These are phyloP conservation scores for Heloderma charlesbogerti DNA, from an alignment of 2,113 vertebrate genomes.

Conservation along the genomic window DNA sequence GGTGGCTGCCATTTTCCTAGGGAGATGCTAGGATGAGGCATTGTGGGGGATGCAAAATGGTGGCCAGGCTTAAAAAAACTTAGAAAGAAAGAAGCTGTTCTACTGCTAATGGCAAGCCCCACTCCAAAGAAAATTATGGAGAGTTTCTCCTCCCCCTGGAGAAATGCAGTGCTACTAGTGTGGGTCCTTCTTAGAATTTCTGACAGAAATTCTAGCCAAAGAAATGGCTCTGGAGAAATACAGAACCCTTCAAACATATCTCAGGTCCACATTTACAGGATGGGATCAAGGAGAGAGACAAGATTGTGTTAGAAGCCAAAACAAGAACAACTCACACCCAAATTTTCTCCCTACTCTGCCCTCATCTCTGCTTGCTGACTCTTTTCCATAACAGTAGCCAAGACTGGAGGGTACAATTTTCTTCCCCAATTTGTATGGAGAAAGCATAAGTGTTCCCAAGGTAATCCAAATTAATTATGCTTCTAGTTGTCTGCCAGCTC, in stretches of 20 bases:
- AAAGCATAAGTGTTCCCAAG: slow-evolving; percentile 12
- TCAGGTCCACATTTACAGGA: not conserved
- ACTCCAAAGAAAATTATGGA: not conserved
- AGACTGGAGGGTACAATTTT: not conserved
- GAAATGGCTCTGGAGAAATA: not conserved
- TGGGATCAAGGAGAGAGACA: too few species aligned
- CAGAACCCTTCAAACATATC: not conserved
- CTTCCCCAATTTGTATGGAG: slow-evolving; percentile 6
- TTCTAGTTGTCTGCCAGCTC: slow-evolving; percentile 1
- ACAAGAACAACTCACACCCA: not conserved
- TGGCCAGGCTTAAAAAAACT: not conserved
- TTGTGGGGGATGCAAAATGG: not conserved
- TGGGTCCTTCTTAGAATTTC: not conserved
- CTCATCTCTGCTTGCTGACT: not conserved
- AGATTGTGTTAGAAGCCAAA: not conserved
- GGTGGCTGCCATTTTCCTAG: not conserved
- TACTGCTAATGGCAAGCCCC: not conserved
- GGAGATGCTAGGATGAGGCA: not conserved
- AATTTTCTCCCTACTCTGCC: not conserved
- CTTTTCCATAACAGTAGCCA: not conserved
- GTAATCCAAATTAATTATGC: slow-evolving; percentile 10
- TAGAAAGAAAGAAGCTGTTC: not conserved
- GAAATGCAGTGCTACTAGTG: not conserved
- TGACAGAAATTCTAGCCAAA: not conserved
- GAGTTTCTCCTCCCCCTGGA: not conserved